Evolutionary conservation across 2,888 invertebrate species (phyloP).

Genomic region (Neoaliturus tenellus): DNA sequence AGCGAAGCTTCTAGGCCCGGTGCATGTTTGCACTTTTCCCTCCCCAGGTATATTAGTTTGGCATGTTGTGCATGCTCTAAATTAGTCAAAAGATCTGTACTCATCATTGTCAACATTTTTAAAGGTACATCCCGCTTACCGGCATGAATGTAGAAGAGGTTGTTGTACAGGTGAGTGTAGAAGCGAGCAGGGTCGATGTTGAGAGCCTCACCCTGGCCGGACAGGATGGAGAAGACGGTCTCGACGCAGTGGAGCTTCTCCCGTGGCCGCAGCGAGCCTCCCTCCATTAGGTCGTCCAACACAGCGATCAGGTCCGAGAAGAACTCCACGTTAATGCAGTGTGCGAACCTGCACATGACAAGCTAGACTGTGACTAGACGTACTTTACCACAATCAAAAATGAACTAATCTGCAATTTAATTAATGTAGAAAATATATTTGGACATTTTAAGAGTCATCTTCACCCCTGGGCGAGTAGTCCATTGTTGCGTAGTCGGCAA

Average conservation of each 20-base stretch:
- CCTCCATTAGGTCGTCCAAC: constrained; percentile 83
- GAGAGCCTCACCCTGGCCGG: constrained; percentile 92
- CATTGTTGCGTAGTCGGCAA: no score
- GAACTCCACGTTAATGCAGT: constrained; percentile 97
- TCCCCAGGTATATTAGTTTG: no score
- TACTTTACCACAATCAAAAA: no score
- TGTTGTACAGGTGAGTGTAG: constrained; percentile 87
- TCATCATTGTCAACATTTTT: no score
- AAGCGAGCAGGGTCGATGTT: constrained; percentile 95
- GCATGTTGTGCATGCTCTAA: no score
- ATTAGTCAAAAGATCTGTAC: no score
- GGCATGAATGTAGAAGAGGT: constrained; percentile 81
- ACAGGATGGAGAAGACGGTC: constrained; percentile 92
- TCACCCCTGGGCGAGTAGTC: no score
- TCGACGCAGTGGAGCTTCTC: constrained; percentile 90
- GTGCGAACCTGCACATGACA: constrained; percentile 84
- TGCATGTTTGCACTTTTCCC: no score
- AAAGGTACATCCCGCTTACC: constrained; percentile 75
- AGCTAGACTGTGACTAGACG: background rate
- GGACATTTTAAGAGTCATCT: no score
- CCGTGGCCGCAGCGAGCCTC: constrained; percentile 76
- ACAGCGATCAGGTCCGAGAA: constrained; percentile 94
- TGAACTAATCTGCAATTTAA: no score
- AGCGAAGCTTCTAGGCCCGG: no score
- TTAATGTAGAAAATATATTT: no score